These are phyloP conservation scores for Anguilla japonica DNA, from an alignment of 2,113 vertebrate species.

Conservation along the genomic window DNA sequence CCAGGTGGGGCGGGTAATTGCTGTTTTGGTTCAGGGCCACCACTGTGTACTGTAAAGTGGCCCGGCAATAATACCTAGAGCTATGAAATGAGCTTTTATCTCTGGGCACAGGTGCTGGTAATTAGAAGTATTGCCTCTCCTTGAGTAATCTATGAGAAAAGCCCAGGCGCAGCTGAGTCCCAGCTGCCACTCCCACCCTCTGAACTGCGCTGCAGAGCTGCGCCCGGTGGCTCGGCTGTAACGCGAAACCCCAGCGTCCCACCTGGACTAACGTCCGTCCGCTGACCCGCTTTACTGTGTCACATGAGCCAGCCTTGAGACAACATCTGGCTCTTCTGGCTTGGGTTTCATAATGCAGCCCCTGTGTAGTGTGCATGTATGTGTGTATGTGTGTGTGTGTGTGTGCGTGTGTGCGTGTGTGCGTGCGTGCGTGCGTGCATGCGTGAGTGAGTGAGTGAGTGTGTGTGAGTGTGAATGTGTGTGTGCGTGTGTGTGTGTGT, in stretches of 20 bases:
- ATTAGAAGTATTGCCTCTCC: conserved; percentile 40
- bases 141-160: not conserved
- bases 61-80: conserved; percentile 34
- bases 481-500: not conserved
- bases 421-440: not conserved
- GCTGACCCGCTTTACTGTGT: not conserved
- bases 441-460: too few relatives aligned
- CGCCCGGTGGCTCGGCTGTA: not conserved
- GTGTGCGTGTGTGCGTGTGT: not conserved
- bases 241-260: not conserved
- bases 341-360: not conserved
- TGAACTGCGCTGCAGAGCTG: not conserved
- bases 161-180: not conserved
- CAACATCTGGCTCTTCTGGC: not conserved
- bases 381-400: not conserved
- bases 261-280: not conserved
- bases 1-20: conserved; percentile 41
- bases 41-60: conserved; percentile 9
- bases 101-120: conserved; percentile 46
- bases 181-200: not conserved
- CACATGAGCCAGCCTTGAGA: not conserved
- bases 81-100: conserved; percentile 48
- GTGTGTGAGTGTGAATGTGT: not conserved
- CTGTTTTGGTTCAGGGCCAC: conserved; percentile 24
- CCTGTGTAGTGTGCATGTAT: not conserved